Evolutionary conservation across 2,797 vertebrate species (phyloP), one percentile per base, ranked within the genome.

Genomic region (Acipenser ruthenus): DNA sequence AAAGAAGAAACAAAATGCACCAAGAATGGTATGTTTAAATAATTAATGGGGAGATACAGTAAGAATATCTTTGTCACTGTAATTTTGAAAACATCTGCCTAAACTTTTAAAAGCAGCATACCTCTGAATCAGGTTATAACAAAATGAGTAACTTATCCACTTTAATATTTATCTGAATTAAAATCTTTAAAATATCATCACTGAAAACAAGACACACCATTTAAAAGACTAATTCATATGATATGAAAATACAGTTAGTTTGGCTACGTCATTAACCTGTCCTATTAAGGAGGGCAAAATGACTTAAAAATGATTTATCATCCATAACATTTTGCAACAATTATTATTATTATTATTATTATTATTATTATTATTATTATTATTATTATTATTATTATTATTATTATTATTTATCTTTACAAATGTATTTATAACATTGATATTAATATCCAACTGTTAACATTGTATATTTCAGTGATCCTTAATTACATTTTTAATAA

Each of bases 391-490:
- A 18, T 18, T 66, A 59, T 58, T 48, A 49, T 8, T 66, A 49
- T 59, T 58, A 66, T 58, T 18, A 18, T 1, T 18, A 18, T 18
- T 1, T 18, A 18, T 18, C 18, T 18, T 37, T 37, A 37, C 37
- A 37, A 72, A 71, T 78, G 70, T 74, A 76, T 73, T 80, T 72
- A 78, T 82, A 76, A 76, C 77, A 75, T 89, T 87, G 84, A 81
- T 80, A 88, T 88, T 88, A 74, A 70, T 84, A 72, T 75, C 84
- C 80, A 76, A 79, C 79, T 88, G 86, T 91, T 92, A 91, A 91
- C 93, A 93, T 91, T 88, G 90, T 85, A 91, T 89, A 89, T 93
- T 87, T 91, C 86, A 90, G 77, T 89, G 89, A 89, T 86, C 89
- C 83, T 86, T 91, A 91, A 94, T 92, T 92, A 90, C 87, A 85